Conservation (phyloP, 2,888 invertebrate genomes). For the Tetranychus truncatus region DNA sequence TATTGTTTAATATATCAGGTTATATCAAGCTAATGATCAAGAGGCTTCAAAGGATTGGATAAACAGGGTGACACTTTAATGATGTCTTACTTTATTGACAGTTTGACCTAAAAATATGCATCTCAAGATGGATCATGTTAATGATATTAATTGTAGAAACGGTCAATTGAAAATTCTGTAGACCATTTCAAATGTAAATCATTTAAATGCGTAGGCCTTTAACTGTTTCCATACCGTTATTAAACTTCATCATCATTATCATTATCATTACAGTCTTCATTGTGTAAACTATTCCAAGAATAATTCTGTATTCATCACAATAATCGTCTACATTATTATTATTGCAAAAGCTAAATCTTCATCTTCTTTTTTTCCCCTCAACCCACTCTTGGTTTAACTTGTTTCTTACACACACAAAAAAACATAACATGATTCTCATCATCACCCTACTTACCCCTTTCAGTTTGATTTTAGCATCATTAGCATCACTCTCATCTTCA, state of each 20-base stretch:
- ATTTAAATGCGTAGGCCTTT: background rate
- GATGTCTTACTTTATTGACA: background rate
- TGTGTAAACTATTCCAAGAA: too few species aligned
- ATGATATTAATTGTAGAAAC: background rate
- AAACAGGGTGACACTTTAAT: background rate
- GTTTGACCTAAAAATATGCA: background rate
- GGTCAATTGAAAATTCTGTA: background rate
- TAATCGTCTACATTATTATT: background rate
- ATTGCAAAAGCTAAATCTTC: background rate
- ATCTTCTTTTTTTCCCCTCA: background rate
- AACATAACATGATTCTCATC: background rate
- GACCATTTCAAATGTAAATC: background rate
- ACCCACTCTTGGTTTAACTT: background rate
- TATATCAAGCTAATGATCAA: background rate
- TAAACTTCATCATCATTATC: background rate
- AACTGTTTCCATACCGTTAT: background rate
- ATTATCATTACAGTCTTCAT: background rate
- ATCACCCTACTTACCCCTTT: conserved; percentile 1
- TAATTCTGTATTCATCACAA: too few species aligned
- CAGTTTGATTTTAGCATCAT: background rate
- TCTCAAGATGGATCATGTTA: background rate
- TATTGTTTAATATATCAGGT: too few species aligned
- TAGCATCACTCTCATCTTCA: background rate
- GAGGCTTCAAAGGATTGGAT: background rate
- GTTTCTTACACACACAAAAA: too few species aligned